Base-by-base conservation (phyloP, 2,888 invertebrate genomes). In the Dysmachus trigonus region DNA sequence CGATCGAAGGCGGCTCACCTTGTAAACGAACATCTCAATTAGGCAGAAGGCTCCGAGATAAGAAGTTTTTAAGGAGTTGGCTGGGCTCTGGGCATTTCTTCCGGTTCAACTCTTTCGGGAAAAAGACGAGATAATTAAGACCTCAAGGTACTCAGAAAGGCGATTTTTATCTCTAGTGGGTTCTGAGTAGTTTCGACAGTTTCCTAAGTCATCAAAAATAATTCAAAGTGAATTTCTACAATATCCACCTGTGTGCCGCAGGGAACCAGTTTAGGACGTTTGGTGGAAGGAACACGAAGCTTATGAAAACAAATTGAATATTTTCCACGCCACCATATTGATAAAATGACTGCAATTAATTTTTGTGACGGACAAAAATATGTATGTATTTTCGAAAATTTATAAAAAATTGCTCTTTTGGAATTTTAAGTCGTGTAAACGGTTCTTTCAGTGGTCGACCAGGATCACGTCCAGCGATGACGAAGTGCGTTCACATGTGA, bases 141-240 rank as follows among this genome's bases (percentile, higher is more conserved):
- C 41, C 18, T 4, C n/a, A 79, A 27, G 30, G 10, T 51, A 8
- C 30, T 22, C 79, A 30, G 47, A 62, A 62, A 51, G 38, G n/a
- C n/a, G 79, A 79, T 79, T 51, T 51, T 79, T 47, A 79, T 79
- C 79, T 79, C 30, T 10, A 79, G 13, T 73, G 30, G n/a, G n/a
- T 18, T 33, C 15, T 73, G 33, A 31, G 47, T 18, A 51, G 30
- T 76, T 76, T 79, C 30, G 31, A 30, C 79, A 79, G 51, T 79
- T 79, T 79, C 41, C 41, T 51, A 79, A 79, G 79, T 79, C 79
- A 79, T 79, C 51, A 31, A 51, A 79, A 51, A 79, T 79, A 79
- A 79, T 79, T 47, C 51, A 31, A 51, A 51, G n/a, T 73, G 33
- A 31, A 18, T 4, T 72, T 10, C 31, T 35, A 33, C 30, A 33